These are phyloP conservation scores for Rousettus leschenaultii DNA, from an alignment of 2,113 vertebrate species.

Conservation along the genomic window DNA sequence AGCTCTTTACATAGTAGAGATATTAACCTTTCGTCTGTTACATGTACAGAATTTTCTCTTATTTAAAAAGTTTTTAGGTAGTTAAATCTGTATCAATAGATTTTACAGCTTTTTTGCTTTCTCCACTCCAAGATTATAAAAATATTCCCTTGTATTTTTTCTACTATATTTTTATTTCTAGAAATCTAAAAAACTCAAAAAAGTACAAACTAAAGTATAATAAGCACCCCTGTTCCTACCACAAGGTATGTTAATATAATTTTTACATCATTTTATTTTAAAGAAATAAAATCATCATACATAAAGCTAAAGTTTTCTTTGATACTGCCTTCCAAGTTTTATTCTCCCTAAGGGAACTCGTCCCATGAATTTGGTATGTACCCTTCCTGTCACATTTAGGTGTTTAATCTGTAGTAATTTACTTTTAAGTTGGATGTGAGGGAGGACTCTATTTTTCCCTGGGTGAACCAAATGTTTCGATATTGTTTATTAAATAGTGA, in stretches of 20 bases:
- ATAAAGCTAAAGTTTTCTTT: not conserved
- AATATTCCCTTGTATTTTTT: not conserved
- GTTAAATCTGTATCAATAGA: not conserved
- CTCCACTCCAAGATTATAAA: not conserved
- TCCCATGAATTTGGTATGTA: not conserved
- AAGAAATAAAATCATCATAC: not conserved
- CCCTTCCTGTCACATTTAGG: not conserved
- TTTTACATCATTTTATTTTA: not conserved
- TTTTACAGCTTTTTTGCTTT: conserved; percentile 3
- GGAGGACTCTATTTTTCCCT: not conserved
- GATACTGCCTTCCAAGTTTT: not conserved
- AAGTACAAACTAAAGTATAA: not conserved
- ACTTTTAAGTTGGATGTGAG: not conserved
- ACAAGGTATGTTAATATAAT: not conserved
- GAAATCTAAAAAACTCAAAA: not conserved
- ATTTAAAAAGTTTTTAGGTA: not conserved
- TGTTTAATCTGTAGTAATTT: not conserved
- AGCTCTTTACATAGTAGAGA: not conserved
- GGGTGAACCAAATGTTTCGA: not conserved
- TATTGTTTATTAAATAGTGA: not conserved
- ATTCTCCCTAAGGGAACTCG: not conserved
- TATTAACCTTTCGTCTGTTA: not conserved
- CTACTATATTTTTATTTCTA: not conserved
- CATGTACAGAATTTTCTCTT: not conserved
- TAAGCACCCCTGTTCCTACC: not conserved